Base-by-base conservation (phyloP, 2,888 invertebrate species). In the Latheticus oryzae region DNA sequence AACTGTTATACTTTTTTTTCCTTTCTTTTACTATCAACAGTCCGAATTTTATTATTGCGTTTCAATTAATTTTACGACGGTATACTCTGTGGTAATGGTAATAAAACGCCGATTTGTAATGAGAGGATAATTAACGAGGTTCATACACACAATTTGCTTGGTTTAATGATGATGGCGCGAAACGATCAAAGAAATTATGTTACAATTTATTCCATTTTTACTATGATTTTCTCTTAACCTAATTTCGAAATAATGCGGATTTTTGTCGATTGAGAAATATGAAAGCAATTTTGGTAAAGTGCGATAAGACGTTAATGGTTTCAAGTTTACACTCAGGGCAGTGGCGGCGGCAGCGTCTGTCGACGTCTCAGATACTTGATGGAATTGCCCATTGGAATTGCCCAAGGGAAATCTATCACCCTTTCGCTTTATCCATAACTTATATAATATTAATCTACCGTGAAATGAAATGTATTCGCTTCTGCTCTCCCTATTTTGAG, bases 271-370 rank as follows among this genome's bases (percentile, higher is more conserved):
- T n/a, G n/a, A 73, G 77, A 81, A 81, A 81, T 81, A 81, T 79
- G 79, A 79, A 73, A 74, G 79, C 79, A 79, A 80, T 81, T 80
- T 74, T 73, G 74, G 69, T 69, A 71, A 69, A 72, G 75, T 72
- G 75, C 80, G 82, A 81, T 81, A 81, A 81, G 80, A 80, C 80
- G 80, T 76, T 82, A 82, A 82, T 82, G 81, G 81, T 76, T 80
- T 80, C 82, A 82, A 82, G 81, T 82, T 82, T 81, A 79, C 82
- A 82, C 82, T 81, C 82, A 80, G 81, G 82, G 80, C 78, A 74
- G 64, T 56, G 38, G 45, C 35, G 61, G 67, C 70, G 66, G 70
- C 48, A 57, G 58, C 66, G 68, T 68, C n/a, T n/a, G n/a, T 66
- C 66, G 67, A 68, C 64, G 58, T 52, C 57, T 52, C 63, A 65